Conservation (phyloP, 2,113 vertebrate genomes). For the Coturnix japonica region DNA sequence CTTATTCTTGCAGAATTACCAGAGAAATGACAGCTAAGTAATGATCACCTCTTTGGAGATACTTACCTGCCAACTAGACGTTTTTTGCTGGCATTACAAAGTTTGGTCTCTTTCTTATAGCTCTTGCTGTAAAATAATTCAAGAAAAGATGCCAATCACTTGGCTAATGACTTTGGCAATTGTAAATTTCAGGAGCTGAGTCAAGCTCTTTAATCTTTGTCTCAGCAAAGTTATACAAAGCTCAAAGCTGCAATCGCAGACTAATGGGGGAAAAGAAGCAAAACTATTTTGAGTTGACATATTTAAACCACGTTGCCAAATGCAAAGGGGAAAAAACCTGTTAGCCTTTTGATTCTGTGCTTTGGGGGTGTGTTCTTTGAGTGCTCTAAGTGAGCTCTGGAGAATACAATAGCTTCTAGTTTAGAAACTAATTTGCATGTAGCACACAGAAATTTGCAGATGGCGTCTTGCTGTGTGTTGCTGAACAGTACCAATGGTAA, state of each 20-base stretch:
- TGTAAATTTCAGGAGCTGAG: neutral
- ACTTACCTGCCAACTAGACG: neutral
- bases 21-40: neutral
- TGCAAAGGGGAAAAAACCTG: neutral
- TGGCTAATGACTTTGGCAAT: neutral
- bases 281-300: neutral
- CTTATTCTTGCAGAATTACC: neutral
- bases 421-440: constrained; percentile 32
- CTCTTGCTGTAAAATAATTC: constrained; percentile 14
- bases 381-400: constrained; percentile 16
- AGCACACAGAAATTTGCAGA: constrained; percentile 23
- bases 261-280: constrained; percentile 2
- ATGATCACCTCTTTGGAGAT: neutral
- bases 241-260: neutral
- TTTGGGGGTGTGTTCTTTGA: neutral
- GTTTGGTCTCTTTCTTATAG: neutral
- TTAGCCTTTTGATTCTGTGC: constrained; percentile 39
- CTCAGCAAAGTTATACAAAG: neutral
- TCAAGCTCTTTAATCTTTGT: neutral
- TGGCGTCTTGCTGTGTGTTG: constrained; percentile 41
- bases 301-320: neutral
- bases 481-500: constrained; percentile 13
- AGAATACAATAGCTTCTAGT: constrained; percentile 10
- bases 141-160: neutral
- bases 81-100: neutral